Evolutionary conservation across 2,888 invertebrate genomes (phyloP), one percentile per base, ranked within the genome.

Genomic region (Periphyllus acericola): DNA sequence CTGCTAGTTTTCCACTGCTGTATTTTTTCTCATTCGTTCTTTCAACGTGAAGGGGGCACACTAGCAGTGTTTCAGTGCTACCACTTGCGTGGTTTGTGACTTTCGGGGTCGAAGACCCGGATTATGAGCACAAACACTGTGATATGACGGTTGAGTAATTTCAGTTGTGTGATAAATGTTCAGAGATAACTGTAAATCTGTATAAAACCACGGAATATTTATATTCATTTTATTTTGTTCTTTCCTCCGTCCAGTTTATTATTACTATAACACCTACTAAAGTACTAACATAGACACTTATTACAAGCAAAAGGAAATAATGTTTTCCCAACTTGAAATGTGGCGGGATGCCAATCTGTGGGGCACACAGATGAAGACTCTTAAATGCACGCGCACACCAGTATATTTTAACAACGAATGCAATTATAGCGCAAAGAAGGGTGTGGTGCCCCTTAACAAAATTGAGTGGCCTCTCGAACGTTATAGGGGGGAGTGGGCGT

Each of bases 21-120:
- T 79, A 80, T 79, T 86, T 80, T 86, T 60, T 80, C 55, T 72
- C 72, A 9, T 71, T 66, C 32, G 60, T 83, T 83, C 83, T 85
- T 68, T 55, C 86, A 55, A 60, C 36, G 79, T 79, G 86, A 86
- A 86, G 87, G 87, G 86, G 80, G 74, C 80, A 81, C 85, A 84
- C 85, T n/a, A 75, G 19, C 86, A 46, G 36, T 36, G 71, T 86
- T 86, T 86, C 87, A 87, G 87, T 87, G 87, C 87, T 87, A 87
- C 87, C 87, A 87, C 87, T 87, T 32, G 87, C 81, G 87, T 87
- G 87, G 81, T 87, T 81, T 87, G 87, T 87, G 87, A 87, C 87
- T 87, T 87, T 87, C 87, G 87, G 87, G 87, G 87, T 87, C 87
- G 87, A 87, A 87, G 87, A 87, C 87, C 87, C 81, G 87, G 87